phyloP scores from a whole-genome alignment of 2,797 vertebrate species.

The Sebastes matsubarae region DNA sequence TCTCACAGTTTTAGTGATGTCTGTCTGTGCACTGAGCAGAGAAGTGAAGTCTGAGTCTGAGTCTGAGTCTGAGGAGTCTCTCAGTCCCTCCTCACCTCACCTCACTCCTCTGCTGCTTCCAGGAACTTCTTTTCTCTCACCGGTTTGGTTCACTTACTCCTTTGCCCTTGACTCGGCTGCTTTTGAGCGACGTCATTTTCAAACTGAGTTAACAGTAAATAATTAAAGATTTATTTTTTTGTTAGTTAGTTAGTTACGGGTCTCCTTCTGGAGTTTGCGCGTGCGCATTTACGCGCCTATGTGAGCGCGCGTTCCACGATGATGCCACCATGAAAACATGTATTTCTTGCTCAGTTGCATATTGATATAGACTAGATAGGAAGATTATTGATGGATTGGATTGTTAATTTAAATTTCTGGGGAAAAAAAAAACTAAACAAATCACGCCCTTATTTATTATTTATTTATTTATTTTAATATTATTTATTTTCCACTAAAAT shows the following conservation, averaged over 20 bases:
- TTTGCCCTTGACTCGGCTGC: conserved; percentile 57
- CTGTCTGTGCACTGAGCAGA: conserved; percentile 7
- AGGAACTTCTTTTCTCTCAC: conserved; percentile 51
- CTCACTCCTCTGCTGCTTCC: conserved; percentile 51
- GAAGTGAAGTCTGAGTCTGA: conserved; percentile 16
- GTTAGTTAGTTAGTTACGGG: background rate
- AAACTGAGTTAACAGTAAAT: conserved; percentile 30
- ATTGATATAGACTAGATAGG: background rate
- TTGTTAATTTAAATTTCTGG: background rate
- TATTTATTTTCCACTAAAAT: background rate
- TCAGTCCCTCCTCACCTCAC: conserved; percentile 9
- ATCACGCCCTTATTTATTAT: background rate
- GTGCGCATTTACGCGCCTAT: background rate
- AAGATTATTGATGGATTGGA: background rate
- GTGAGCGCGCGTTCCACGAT: background rate
- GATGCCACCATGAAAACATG: rapidly evolving
- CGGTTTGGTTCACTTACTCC: conserved; percentile 17
- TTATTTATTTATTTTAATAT: too few species aligned
- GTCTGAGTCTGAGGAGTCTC: conserved; percentile 22
- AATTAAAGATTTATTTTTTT: conserved; percentile 1
- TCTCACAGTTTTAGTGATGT: conserved; percentile 8
- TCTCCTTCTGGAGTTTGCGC: background rate
- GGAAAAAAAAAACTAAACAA: background rate
- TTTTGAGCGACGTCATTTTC: conserved; percentile 32
- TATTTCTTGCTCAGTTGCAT: background rate